Percentiles rank a stretch among this genome's conserved stretches.
Evolutionary conservation across 2,888 invertebrate species (phyloP).

Genomic region (Lasioglossum vierecki): DNA sequence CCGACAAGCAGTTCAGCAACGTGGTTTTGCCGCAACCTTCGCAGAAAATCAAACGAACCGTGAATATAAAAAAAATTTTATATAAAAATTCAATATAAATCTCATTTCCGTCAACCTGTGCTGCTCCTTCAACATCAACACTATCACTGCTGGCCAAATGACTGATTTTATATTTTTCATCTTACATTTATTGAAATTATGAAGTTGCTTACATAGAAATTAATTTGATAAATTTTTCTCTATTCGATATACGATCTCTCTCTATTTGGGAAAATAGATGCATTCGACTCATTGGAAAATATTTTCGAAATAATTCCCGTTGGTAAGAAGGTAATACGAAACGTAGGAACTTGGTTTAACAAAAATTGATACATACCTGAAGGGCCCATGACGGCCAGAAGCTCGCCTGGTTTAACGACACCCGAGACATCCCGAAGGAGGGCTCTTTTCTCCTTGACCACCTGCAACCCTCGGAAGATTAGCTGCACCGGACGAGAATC

Average conservation of each 20-base stretch:
- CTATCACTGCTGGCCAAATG: too few species aligned
- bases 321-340: too few species aligned
- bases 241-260: too few species aligned
- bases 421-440: slow-evolving; percentile 90
- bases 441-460: slow-evolving; percentile 85
- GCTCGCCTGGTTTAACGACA: slow-evolving; percentile 90
- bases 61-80: not conserved
- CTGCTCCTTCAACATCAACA: not conserved
- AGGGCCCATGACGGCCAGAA: slow-evolving; percentile 93
- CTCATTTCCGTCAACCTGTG: not conserved
- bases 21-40: slow-evolving; percentile 91
- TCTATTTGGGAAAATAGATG: not conserved
- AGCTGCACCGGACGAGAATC: slow-evolving; percentile 87
- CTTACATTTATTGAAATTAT: too few species aligned
- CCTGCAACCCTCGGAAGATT: slow-evolving; percentile 88
- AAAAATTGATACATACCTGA: slow-evolving; percentile 85
- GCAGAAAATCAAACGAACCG: not conserved
- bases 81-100: not conserved
- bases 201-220: too few species aligned
- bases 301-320: not conserved
- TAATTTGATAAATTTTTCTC: too few species aligned
- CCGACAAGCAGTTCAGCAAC: slow-evolving; percentile 90
- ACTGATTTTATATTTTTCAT: too few species aligned
- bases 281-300: not conserved
- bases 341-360: not conserved